phyloP scores from a whole-genome alignment of 2,888 invertebrate species.

The Cremastinae sp. region DNA sequence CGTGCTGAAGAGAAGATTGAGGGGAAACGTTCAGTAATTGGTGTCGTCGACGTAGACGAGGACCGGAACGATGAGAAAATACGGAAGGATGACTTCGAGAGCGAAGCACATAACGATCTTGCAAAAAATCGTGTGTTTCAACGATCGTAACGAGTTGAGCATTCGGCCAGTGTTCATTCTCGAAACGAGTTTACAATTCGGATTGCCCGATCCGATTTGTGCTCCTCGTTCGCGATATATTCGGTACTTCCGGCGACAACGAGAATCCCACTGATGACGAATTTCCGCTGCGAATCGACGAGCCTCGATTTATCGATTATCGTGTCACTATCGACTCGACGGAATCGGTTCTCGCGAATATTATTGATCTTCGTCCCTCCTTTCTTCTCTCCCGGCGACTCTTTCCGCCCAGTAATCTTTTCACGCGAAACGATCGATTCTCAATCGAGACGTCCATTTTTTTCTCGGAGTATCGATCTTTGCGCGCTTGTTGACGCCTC shows the following conservation, averaged over 20 bases:
- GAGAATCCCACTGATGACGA: constrained; percentile 59
- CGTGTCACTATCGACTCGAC: constrained; percentile 55
- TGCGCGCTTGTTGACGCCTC: constrained; percentile 54
- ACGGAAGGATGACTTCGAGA: constrained; percentile 61
- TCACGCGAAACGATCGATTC: constrained; percentile 44
- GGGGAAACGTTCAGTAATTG: too few species aligned
- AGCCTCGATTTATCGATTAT: constrained; percentile 47
- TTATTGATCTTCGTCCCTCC: not conserved
- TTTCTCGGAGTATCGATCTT: constrained; percentile 53
- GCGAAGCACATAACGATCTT: constrained; percentile 59
- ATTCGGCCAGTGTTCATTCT: too few species aligned
- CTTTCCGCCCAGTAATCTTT: not conserved
- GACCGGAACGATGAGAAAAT: constrained; percentile 58
- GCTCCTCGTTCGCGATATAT: not conserved
- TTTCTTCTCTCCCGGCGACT: too few species aligned
- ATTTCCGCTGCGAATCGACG: constrained; percentile 54
- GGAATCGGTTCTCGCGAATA: constrained; percentile 25
- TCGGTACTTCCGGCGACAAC: constrained; percentile 37
- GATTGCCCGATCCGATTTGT: not conserved
- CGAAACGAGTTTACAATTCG: not conserved
- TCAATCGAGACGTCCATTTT: not conserved
- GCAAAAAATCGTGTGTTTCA: constrained; percentile 52
- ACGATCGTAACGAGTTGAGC: constrained; percentile 2
- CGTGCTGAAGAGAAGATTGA: too few species aligned
- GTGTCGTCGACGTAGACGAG: constrained; percentile 48